phyloP scores from a whole-genome alignment of 2,888 invertebrate genomes.

The Sesia bembeciformis region DNA sequence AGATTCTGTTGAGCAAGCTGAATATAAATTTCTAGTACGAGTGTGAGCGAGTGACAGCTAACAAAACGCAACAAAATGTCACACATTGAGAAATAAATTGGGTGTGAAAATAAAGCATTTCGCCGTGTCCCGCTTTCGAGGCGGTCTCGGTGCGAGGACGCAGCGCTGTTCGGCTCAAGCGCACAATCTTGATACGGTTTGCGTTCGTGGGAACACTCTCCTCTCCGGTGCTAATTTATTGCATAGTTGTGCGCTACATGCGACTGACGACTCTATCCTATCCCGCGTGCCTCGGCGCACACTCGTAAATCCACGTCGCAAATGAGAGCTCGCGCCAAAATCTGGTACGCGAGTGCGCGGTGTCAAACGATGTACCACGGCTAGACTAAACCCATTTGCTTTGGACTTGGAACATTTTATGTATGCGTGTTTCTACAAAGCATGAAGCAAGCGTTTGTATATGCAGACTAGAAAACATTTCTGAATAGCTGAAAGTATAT shows the following conservation, averaged over 20 bases:
- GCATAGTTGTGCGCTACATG: slow-evolving; percentile 53
- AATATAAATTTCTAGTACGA: neutral
- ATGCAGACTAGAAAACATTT: neutral
- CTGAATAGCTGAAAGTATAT: neutral
- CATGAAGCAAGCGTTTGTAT: neutral
- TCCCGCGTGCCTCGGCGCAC: slow-evolving; percentile 35
- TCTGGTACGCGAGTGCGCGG: slow-evolving; percentile 19
- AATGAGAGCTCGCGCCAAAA: slow-evolving; percentile 15
- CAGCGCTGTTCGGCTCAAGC: slow-evolving; percentile 30
- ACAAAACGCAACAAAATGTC: slow-evolving; percentile 64
- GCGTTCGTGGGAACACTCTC: slow-evolving; percentile 63
- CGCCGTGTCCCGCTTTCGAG: slow-evolving; percentile 31
- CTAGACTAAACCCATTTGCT: neutral
- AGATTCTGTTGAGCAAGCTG: neutral
- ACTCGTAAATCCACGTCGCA: slow-evolving; percentile 32
- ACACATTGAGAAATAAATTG: slow-evolving; percentile 49
- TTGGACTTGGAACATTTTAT: neutral
- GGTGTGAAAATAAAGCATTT: slow-evolving; percentile 62
- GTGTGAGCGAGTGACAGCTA: slow-evolving; percentile 45
- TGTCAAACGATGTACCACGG: slow-evolving; percentile 19
- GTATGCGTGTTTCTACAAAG: neutral
- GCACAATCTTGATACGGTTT: slow-evolving; percentile 65
- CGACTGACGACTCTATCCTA: slow-evolving; percentile 71
- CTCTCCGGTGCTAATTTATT: slow-evolving; percentile 57
- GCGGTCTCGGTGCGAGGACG: slow-evolving; percentile 33